Percentiles rank a stretch among this genome's conserved stretches.
Evolutionary conservation across 2,113 vertebrate genomes (phyloP).

Genomic region (Macheiramphus alcinus): DNA sequence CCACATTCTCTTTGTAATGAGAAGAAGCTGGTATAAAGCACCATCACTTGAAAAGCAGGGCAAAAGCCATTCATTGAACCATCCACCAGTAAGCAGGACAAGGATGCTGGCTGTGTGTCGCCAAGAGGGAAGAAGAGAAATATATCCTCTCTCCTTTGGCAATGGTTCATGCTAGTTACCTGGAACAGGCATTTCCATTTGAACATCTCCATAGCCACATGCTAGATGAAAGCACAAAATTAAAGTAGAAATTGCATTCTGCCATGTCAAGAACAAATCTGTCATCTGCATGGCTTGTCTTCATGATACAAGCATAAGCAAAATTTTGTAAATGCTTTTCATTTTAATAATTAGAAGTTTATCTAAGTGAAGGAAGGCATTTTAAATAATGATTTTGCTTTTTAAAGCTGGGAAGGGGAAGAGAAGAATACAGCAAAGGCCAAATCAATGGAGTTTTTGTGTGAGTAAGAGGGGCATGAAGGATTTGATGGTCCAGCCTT

Average conservation of each 20-base stretch:
- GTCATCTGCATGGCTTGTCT: not conserved
- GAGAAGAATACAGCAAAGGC: not conserved
- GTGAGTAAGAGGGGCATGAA: not conserved
- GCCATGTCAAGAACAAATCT: not conserved
- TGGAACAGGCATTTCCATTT: not conserved
- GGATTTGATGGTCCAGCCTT: not conserved
- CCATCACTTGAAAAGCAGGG: not conserved
- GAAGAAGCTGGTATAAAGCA: not conserved
- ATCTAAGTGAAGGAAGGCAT: not conserved
- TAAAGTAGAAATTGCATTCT: not conserved
- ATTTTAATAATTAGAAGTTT: conserved; percentile 25
- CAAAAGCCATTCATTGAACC: not conserved
- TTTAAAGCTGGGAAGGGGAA: not conserved
- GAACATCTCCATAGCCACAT: not conserved
- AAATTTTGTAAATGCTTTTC: not conserved
- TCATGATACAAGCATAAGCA: not conserved
- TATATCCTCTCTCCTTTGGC: not conserved
- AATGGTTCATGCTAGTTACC: not conserved
- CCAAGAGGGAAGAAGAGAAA: not conserved
- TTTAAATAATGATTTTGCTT: not conserved
- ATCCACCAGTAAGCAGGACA: not conserved
- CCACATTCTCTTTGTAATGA: not conserved
- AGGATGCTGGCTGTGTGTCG: not conserved
- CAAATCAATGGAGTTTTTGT: not conserved
- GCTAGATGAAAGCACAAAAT: not conserved